These are phyloP conservation scores for Molanna angustata DNA, from an alignment of 2,888 invertebrate species.

Conservation along the genomic window DNA sequence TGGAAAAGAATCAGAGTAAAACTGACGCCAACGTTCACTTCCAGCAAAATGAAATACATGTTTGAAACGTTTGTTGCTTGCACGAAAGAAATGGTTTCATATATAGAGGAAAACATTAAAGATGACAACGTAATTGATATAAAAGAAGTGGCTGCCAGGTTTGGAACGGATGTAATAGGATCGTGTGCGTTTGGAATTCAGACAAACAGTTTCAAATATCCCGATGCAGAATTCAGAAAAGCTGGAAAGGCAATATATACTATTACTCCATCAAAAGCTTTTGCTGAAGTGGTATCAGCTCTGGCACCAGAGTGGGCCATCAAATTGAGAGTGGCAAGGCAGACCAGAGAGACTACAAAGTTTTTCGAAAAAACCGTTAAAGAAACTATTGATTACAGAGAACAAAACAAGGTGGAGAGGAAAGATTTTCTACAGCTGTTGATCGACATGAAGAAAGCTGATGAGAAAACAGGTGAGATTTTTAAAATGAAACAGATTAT, in stretches of 20 bases:
- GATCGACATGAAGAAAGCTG: slow-evolving; percentile 15
- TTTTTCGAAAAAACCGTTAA: slow-evolving; percentile 3
- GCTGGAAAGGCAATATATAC: slow-evolving; percentile 8
- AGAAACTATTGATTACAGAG: slow-evolving; percentile 14
- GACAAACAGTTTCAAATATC: slow-evolving; percentile 18
- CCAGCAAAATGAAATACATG: slow-evolving; percentile 27
- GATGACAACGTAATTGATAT: neutral
- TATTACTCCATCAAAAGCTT: neutral
- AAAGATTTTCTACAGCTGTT: slow-evolving; percentile 18
- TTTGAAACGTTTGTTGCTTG: slow-evolving; percentile 15
- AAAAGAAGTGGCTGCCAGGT: neutral
- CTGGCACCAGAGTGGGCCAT: neutral
- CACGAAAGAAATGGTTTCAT: slow-evolving; percentile 3
- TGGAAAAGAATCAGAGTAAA: slow-evolving; percentile 22
- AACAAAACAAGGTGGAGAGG: slow-evolving; percentile 1
- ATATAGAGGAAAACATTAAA: slow-evolving; percentile 2
- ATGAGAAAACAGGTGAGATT: slow-evolving; percentile 5
- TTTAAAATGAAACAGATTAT: too few relatives aligned
- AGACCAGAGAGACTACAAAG: neutral
- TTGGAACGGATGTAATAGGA: slow-evolving; percentile 2
- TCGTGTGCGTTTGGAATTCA: slow-evolving; percentile 5
- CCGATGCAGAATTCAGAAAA: slow-evolving; percentile 21
- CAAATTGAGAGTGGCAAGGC: neutral
- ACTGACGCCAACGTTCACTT: slow-evolving; percentile 26
- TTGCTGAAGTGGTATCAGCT: neutral